These are phyloP conservation scores for Procavia capensis DNA, from an alignment of 2,113 vertebrate species.

Conservation along the genomic window DNA sequence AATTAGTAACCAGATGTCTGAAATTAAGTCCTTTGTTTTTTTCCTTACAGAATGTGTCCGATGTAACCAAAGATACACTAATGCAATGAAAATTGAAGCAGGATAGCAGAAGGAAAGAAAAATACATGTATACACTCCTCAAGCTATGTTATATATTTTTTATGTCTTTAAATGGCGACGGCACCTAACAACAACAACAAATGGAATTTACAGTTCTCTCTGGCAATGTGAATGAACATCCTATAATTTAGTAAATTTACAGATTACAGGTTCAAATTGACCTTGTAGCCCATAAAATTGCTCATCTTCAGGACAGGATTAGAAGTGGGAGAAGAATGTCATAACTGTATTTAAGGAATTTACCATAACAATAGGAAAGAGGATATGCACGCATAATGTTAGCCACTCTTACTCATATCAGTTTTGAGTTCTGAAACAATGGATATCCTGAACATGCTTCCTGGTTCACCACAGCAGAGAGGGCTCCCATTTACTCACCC, in stretches of 20 bases:
- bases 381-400: slow-evolving; percentile 89
- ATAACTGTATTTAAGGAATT: slow-evolving; percentile 93
- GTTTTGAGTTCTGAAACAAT: slow-evolving; percentile 87
- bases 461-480: slow-evolving; percentile 79
- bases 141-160: slow-evolving; percentile 91
- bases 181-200: neutral
- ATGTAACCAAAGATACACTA: slow-evolving; percentile 82
- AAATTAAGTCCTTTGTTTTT: slow-evolving; percentile 83
- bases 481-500: slow-evolving; percentile 93
- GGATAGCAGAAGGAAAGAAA: slow-evolving; percentile 74
- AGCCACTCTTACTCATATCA: slow-evolving; percentile 86
- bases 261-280: slow-evolving; percentile 94
- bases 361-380: slow-evolving; percentile 92
- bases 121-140: slow-evolving; percentile 79
- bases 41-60: slow-evolving; percentile 77
- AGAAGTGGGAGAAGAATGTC: slow-evolving; percentile 91
- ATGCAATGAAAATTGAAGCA: slow-evolving; percentile 86
- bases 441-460: slow-evolving; percentile 76
- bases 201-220: slow-evolving; percentile 91
- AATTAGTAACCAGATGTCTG: slow-evolving; percentile 74
- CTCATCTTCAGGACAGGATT: slow-evolving; percentile 90
- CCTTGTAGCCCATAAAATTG: slow-evolving; percentile 92
- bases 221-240: slow-evolving; percentile 93
- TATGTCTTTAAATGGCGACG: slow-evolving; percentile 86
- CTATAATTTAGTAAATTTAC: slow-evolving; percentile 96